Evolutionary conservation across 2,888 invertebrate genomes (phyloP).

Genomic region (Erynnis tages): DNA sequence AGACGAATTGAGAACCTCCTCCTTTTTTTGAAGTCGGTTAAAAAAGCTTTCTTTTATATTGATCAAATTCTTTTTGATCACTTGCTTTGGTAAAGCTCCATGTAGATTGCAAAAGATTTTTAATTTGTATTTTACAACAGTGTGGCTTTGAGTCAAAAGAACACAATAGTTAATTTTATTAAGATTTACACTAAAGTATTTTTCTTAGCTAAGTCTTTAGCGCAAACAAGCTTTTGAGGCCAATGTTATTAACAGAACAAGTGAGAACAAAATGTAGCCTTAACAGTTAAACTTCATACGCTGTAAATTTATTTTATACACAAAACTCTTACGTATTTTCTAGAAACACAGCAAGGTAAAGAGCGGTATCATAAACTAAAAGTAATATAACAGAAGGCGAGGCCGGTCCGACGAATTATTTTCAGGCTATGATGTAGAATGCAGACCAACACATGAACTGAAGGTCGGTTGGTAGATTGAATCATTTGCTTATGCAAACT

Average conservation of each 20-base stretch:
- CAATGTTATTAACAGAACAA: not conserved
- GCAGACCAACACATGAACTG: slow-evolving; percentile 42
- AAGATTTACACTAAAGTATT: too few relatives aligned
- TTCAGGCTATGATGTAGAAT: slow-evolving; percentile 65
- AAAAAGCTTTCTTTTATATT: too few relatives aligned
- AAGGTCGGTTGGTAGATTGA: slow-evolving; percentile 54
- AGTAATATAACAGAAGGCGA: slow-evolving; percentile 49
- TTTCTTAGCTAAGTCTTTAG: not conserved
- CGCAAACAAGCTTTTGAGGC: not conserved
- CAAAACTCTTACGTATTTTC: slow-evolving; percentile 5
- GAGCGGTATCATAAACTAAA: slow-evolving; percentile 48
- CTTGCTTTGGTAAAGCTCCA: too few relatives aligned
- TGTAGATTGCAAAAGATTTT: too few relatives aligned
- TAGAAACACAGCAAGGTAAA: slow-evolving; percentile 46
- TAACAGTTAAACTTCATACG: not conserved
- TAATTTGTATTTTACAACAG: too few relatives aligned
- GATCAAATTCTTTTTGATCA: too few relatives aligned
- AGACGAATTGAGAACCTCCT: too few relatives aligned
- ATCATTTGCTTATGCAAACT: slow-evolving; percentile 19
- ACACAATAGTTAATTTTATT: too few relatives aligned
- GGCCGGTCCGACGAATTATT: slow-evolving; percentile 59
- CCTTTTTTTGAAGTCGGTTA: too few relatives aligned
- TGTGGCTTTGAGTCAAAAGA: too few relatives aligned
- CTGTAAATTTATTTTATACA: slow-evolving; percentile 2
- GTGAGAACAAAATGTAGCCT: not conserved